These are phyloP conservation scores for Musca domestica DNA, from an alignment of 1,140 invertebrate genomes.

Conservation along the genomic window DNA sequence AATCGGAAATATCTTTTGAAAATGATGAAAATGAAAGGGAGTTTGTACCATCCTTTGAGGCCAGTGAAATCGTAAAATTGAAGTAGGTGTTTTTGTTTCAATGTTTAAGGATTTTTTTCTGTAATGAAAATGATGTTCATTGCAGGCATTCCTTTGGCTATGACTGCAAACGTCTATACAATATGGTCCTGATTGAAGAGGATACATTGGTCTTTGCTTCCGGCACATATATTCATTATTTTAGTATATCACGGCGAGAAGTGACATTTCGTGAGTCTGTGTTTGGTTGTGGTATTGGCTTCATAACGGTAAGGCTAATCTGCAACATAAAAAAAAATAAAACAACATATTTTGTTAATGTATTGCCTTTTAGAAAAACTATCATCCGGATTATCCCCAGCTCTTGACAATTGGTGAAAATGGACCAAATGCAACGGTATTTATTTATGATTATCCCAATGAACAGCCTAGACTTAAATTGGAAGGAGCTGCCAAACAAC, in stretches of 20 bases:
- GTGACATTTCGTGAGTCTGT: constrained; percentile 69
- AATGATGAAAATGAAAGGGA: constrained; percentile 23
- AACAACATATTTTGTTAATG: background rate
- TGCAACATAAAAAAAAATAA: no score
- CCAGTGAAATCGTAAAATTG: constrained; percentile 34
- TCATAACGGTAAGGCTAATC: constrained; percentile 64
- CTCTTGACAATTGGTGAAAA: constrained; percentile 85
- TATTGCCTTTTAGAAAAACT: constrained; percentile 65
- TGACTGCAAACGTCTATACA: constrained; percentile 76
- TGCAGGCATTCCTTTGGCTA: constrained; percentile 82
- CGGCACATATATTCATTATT: constrained; percentile 77
- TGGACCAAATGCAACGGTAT: constrained; percentile 74
- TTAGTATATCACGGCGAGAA: constrained; percentile 65
- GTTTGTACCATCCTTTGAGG: constrained; percentile 30
- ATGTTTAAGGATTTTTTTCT: background rate
- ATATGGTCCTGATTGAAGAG: constrained; percentile 72
- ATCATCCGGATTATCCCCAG: constrained; percentile 59
- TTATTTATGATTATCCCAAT: constrained; percentile 79
- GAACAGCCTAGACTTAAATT: constrained; percentile 72
- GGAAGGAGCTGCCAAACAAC: constrained; percentile 67
- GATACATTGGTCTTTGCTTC: constrained; percentile 73
- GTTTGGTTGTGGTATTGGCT: constrained; percentile 74
- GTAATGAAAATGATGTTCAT: background rate
- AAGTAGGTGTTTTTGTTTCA: constrained; percentile 28
- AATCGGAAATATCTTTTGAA: background rate